Conservation (phyloP, 2,797 vertebrate species). For the Neomorphus geoffroyi region DNA sequence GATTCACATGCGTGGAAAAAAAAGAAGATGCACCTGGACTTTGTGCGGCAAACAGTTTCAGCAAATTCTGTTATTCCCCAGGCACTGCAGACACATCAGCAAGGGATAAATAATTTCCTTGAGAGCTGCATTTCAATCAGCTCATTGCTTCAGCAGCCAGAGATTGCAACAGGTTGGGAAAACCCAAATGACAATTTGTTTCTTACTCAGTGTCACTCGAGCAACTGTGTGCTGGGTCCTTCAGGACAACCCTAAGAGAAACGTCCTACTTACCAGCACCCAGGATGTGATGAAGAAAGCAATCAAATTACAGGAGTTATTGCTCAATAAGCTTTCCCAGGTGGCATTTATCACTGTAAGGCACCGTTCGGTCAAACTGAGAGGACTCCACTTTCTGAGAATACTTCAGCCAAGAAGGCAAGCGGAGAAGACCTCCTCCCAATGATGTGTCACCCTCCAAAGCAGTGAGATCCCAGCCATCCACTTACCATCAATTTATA, state of each 20-base stretch:
- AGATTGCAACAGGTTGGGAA: not conserved
- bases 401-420: not conserved
- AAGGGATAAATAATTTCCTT: not conserved
- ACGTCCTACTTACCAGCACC: not conserved
- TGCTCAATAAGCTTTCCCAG: not conserved
- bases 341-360: not conserved
- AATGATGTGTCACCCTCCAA: fast-evolving
- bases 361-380: not conserved
- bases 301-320: not conserved
- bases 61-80: not conserved
- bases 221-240: not conserved
- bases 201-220: not conserved
- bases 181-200: not conserved
- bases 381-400: not conserved
- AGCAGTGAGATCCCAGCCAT: not conserved
- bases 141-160: not conserved
- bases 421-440: not conserved
- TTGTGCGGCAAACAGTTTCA: not conserved
- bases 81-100: not conserved
- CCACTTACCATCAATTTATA: fast-evolving
- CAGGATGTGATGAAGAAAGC: not conserved
- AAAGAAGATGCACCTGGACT: not conserved
- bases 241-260: not conserved
- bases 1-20: not conserved
- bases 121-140: not conserved